phyloP scores from a whole-genome alignment of 2,888 invertebrate genomes.

The Teleogryllus oceanicus region DNA sequence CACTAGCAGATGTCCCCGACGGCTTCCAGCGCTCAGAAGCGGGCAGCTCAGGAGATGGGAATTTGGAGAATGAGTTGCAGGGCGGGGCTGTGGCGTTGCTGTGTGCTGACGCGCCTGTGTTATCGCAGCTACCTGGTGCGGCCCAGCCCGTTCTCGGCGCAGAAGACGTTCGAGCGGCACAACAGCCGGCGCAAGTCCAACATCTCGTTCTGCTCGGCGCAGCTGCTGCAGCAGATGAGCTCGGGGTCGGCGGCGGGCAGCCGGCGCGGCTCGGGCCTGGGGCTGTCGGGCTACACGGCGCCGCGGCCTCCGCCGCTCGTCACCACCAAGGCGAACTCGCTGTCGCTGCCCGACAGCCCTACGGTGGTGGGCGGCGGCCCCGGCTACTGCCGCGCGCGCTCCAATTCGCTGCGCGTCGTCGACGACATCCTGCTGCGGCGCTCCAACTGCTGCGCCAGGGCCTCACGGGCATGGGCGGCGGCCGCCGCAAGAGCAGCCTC shows the following conservation, averaged over 20 bases:
- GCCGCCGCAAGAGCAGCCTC: conserved; percentile 73
- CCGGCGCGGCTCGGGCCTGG: conserved; percentile 67
- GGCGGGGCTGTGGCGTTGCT: neutral
- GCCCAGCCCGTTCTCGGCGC: conserved; percentile 92
- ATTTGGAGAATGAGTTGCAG: neutral
- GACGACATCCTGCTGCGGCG: conserved; percentile 79
- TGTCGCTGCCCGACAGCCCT: conserved; percentile 84
- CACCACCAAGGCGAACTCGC: conserved; percentile 81
- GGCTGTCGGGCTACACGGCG: conserved; percentile 60
- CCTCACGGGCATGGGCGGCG: conserved; percentile 59
- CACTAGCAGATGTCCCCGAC: no score
- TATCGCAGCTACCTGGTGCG: conserved; percentile 77
- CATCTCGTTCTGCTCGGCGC: conserved; percentile 84
- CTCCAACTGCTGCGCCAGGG: conserved; percentile 81
- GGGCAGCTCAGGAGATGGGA: no score
- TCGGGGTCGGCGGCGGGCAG: conserved; percentile 55
- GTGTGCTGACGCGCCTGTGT: conserved; percentile 1
- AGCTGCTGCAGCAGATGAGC: conserved; percentile 62
- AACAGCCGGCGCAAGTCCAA: conserved; percentile 87
- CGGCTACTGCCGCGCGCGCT: conserved; percentile 65
- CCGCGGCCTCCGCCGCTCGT: conserved; percentile 72
- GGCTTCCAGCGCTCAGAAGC: no score
- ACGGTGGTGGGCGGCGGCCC: conserved; percentile 61
- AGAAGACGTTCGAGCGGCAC: conserved; percentile 90
- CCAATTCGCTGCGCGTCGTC: conserved; percentile 81